Evolutionary conservation across 2,113 vertebrate genomes (phyloP), one percentile per base, ranked within the genome.

Genomic region (Rutilus rutilus): DNA sequence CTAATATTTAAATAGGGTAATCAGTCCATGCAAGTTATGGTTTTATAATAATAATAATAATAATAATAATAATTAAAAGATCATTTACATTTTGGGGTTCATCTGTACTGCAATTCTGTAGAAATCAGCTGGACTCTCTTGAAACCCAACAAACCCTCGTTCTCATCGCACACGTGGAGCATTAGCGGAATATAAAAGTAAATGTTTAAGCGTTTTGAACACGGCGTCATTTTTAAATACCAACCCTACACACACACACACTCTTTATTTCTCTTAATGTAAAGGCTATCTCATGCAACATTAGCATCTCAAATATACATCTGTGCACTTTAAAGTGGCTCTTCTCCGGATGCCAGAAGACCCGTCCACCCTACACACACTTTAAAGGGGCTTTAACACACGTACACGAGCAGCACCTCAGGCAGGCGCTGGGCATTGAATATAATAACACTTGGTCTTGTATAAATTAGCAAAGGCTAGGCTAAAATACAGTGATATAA

Each of bases 391-490:
- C 75, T 87, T 87, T 84, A 60, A 84, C 93, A 93, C 92, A 94
- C 91, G 89, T 90, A 89, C 65, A 87, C 83, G 88, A 92, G 91
- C 92, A 93, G 92, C 90, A 92, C 92, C 88, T 91, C 87, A 87
- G 73, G 86, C 92, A 90, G 91, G 93, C 90, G 93, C 93, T 93
- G 91, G 91, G 93, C 92, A 91, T 92, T 90, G 91, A 91, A 90
- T 60, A 93, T 90, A 89, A 92, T 89, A 90, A 94, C 91, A 93
- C 92, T 88, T 93, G 42, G n/a, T 86, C 89, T 93, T 86, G 89
- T 94, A 95, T 91, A 94, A 94, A 93, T 92, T 83, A 90, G 91
- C 91, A 92, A 94, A 93, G 90, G 89, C 92, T 93, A 92, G 89
- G 64, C 76, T 86, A 82, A 85, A 81, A 92, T 89, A 92, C 93